phyloP scores from a whole-genome alignment of 2,888 invertebrate genomes.

The Xestia sexstrigata region DNA sequence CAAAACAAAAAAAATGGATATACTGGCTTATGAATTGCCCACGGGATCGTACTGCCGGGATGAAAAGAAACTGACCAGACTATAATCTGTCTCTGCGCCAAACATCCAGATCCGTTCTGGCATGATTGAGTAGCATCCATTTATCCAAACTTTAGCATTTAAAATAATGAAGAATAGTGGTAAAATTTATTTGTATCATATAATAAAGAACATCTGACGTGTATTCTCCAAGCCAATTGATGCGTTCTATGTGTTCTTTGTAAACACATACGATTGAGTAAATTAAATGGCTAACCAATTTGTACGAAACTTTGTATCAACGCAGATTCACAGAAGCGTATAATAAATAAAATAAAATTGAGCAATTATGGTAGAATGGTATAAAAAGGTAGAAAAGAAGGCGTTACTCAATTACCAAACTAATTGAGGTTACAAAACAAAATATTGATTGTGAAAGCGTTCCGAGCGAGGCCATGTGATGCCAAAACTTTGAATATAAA shows the following conservation, averaged over 20 bases:
- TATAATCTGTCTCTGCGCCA: not conserved
- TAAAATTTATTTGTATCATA: not conserved
- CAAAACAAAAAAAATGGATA: not conserved
- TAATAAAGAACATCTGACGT: constrained; percentile 8
- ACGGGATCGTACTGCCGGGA: not conserved
- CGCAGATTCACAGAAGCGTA: constrained; percentile 3
- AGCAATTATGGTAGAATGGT: constrained; percentile 5
- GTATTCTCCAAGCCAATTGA: constrained; percentile 13
- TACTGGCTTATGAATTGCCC: not conserved
- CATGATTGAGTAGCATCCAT: not conserved
- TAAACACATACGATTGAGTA: constrained; percentile 31
- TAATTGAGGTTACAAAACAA: constrained; percentile 36
- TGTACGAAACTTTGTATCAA: constrained; percentile 17
- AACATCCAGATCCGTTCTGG: not conserved
- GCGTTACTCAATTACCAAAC: constrained; percentile 17
- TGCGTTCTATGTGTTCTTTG: constrained; percentile 23
- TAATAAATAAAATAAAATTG: constrained; percentile 13
- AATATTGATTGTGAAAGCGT: constrained; percentile 44
- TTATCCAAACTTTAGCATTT: not conserved
- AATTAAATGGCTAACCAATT: constrained; percentile 32
- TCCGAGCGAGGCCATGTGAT: constrained; percentile 43
- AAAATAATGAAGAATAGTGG: not conserved
- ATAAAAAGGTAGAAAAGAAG: constrained; percentile 14
- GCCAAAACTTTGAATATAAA: constrained; percentile 61
- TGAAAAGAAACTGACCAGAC: not conserved